Conservation (phyloP, 2,797 vertebrate species). For the Pangasius krempfi region DNA sequence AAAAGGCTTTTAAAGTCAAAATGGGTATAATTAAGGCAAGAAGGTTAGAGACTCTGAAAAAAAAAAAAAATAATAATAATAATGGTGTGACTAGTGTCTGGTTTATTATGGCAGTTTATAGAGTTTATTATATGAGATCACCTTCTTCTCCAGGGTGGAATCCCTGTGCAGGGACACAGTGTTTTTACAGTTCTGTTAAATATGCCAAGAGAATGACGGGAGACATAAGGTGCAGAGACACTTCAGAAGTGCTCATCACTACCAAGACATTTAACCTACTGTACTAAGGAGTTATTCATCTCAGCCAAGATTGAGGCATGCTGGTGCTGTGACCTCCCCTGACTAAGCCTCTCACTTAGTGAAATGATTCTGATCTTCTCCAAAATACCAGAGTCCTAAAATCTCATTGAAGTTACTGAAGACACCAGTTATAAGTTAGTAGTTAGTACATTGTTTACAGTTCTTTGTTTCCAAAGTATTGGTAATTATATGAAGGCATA, state of each 20-base stretch:
- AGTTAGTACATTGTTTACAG: not conserved
- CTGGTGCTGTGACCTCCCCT: not conserved
- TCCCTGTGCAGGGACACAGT: not conserved
- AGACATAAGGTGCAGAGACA: slow-evolving; percentile 8
- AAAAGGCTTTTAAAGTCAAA: not conserved
- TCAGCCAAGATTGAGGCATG: not conserved
- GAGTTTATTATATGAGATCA: not conserved
- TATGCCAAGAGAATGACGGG: slow-evolving; percentile 50
- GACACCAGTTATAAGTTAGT: not conserved
- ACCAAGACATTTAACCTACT: slow-evolving; percentile 10
- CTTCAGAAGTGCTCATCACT: slow-evolving; percentile 14
- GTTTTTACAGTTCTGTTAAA: slow-evolving; percentile 21
- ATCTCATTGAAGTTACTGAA: too few species aligned
- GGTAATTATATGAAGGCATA: not conserved
- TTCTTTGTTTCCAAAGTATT: not conserved
- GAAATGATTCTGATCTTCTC: not conserved
- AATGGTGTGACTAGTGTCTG: not conserved
- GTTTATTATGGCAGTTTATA: not conserved
- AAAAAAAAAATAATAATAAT: too few species aligned
- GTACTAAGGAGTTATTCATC: not conserved
- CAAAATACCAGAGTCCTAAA: not conserved
- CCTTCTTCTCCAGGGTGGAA: not conserved
- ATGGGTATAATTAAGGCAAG: not conserved
- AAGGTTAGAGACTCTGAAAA: not conserved
- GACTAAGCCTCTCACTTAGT: not conserved